A percentile compares a stretch with the other conserved stretches of the same genome.
Evolutionary conservation across 2,113 vertebrate genomes (phyloP).

Genomic region (Leptobrachium leishanense): DNA sequence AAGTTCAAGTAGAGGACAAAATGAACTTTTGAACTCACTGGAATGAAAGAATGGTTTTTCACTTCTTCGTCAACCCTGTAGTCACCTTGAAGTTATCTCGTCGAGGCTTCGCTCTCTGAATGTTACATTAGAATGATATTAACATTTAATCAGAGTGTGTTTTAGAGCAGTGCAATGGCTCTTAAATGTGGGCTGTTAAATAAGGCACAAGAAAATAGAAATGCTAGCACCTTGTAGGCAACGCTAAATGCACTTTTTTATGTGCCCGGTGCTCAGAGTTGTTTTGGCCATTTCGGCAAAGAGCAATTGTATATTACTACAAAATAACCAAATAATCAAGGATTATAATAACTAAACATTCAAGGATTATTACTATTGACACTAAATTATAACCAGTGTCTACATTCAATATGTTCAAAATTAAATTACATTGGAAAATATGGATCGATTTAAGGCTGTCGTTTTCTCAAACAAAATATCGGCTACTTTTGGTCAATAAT

Average conservation of each 20-base stretch:
- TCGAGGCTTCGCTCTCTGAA: conserved; percentile 10
- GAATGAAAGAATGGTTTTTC: conserved; percentile 11
- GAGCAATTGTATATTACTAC: background rate
- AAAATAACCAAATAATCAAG: background rate
- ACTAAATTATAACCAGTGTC: no score
- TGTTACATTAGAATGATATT: conserved; percentile 31
- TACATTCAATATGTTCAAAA: no score
- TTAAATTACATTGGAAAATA: no score
- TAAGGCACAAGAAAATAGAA: conserved; percentile 9
- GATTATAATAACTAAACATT: background rate
- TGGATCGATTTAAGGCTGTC: no score
- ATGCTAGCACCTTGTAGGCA: background rate
- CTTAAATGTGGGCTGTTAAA: conserved; percentile 20
- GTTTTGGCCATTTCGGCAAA: background rate
- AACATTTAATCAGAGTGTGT: conserved; percentile 36
- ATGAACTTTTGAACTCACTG: conserved; percentile 39
- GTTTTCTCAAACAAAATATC: no score
- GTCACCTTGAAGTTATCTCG: conserved; percentile 37
- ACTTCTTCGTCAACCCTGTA: conserved; percentile 16
- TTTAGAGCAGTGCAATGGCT: conserved; percentile 16
- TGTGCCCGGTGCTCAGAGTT: background rate
- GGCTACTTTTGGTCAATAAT: no score
- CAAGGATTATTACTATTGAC: no score
- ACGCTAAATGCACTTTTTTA: background rate
- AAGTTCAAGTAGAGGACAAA: conserved; percentile 47